Percentiles rank a stretch among this genome's conserved stretches.
Conservation (phyloP, 92 coral and sea anemone species). For the Paragorgia papillata region DNA sequence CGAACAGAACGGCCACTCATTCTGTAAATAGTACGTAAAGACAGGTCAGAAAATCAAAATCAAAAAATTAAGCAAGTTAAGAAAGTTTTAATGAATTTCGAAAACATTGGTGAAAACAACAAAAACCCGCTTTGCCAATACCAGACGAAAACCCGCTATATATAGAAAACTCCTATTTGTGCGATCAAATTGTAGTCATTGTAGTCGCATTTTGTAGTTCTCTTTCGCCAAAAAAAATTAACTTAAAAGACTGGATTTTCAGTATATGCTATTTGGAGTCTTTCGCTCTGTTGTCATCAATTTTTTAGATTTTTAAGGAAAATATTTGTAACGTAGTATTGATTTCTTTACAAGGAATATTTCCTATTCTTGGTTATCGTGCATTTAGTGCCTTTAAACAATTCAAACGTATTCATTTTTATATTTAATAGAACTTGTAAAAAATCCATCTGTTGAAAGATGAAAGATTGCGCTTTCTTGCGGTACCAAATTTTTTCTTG, state of each 20-base stretch:
- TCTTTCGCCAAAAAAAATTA: background rate
- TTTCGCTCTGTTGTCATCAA: background rate
- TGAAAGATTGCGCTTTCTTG: slow-evolving; percentile 2
- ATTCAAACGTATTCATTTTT: background rate
- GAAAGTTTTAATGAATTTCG: too few species aligned
- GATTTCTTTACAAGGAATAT: background rate
- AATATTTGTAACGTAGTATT: background rate
- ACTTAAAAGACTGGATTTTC: background rate
- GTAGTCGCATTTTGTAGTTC: background rate
- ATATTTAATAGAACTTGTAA: slow-evolving; percentile 8
- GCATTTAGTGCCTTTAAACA: slow-evolving; percentile 8
- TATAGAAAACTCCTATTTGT: too few species aligned
- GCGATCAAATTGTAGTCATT: background rate
- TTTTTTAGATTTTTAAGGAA: too few species aligned
- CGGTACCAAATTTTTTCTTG: slow-evolving; percentile 1
- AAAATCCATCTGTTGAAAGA: background rate
- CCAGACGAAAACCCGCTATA: too few species aligned
- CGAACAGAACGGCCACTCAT: too few species aligned
- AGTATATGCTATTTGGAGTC: background rate
- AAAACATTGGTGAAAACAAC: too few species aligned
- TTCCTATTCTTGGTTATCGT: background rate
- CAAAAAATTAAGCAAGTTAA: too few species aligned
- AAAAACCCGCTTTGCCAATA: too few species aligned
- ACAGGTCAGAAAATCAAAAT: too few species aligned
- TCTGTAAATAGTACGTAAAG: too few species aligned